Evolutionary conservation across 2,113 vertebrate genomes (phyloP).

Genomic region (human): DNA sequence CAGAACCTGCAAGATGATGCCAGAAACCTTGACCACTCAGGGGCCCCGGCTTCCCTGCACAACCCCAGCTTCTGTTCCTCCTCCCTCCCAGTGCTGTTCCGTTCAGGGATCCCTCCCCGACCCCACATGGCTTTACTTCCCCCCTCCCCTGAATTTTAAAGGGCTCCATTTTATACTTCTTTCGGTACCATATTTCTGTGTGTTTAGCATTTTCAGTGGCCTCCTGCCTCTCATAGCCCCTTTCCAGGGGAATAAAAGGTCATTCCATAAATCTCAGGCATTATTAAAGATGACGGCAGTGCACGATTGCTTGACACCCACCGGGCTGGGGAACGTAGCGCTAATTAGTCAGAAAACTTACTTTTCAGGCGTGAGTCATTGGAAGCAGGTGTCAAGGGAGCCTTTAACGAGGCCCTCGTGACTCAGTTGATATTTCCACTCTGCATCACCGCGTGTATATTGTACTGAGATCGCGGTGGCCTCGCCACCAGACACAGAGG

Average conservation of each 20-base stretch:
- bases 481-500: too few species aligned
- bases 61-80: neutral
- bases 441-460: fast-evolving
- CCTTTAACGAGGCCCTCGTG: constrained; percentile 45
- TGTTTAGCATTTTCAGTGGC: neutral
- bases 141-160: neutral
- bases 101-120: fast-evolving
- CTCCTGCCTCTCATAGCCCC: neutral
- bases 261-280: neutral
- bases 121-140: neutral
- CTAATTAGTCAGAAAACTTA: constrained; percentile 46
- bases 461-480: neutral
- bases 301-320: neutral
- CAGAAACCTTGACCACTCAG: too few species aligned
- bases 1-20: neutral
- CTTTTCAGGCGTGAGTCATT: constrained; percentile 34
- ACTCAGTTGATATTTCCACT: constrained; percentile 41
- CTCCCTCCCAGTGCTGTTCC: fast-evolving
- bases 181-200: neutral
- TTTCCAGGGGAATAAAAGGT: neutral
- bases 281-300: fast-evolving
- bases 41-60: neutral
- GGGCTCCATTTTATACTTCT: neutral
- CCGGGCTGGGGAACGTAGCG: neutral
- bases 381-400: constrained; percentile 56